Evolutionary conservation across 1,140 invertebrate genomes (phyloP), one percentile per base, ranked within the genome.

Genomic region (Drosophila trapezifrons): DNA sequence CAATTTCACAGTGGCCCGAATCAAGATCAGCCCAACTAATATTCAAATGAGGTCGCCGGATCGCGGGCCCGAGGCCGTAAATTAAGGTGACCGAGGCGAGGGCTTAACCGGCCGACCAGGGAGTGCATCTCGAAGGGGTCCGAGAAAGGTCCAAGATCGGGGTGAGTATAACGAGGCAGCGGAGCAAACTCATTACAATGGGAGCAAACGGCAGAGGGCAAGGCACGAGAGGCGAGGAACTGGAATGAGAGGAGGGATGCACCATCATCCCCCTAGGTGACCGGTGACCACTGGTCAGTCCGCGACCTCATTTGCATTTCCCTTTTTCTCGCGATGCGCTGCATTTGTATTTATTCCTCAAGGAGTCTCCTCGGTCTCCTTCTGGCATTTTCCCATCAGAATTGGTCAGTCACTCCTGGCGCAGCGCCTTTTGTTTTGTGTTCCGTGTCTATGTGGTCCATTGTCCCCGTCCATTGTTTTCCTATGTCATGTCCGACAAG

Each of bases 1-100:
- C 18, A 54, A 54, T 54, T 54, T 54, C 51, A 54, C 51, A 54
- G 51, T 54, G 51, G 51, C 58, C 56, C 62, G 80, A 76, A 84
- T 83, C 76, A 72, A 79, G 77, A 83, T 83, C 75, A 82, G 56
- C 69, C 82, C 82, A 85, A 85, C 82, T 80, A 85, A 85, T 85
- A 85, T 85, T 85, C 82, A 85, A 85, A 85, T 85, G 81, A 85
- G 82, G 77, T 85, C 78, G 74, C 76, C 67, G 80, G 76, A 72
- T 84, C 80, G 76, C 46, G 73, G 66, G 46, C 59, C 46, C 57
- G 35, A 43, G 56, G 64, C 52, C 69, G 52, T 72, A 72, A 72
- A 72, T 72, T 69, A 69, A 54, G 66, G 64, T 57, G 45, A 70
- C 60, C 40, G 32, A 29, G n/a, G 4, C n/a, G 29, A 10, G 29